Conservation (phyloP, 2,888 invertebrate genomes). For the Sminthurinus aureus region DNA sequence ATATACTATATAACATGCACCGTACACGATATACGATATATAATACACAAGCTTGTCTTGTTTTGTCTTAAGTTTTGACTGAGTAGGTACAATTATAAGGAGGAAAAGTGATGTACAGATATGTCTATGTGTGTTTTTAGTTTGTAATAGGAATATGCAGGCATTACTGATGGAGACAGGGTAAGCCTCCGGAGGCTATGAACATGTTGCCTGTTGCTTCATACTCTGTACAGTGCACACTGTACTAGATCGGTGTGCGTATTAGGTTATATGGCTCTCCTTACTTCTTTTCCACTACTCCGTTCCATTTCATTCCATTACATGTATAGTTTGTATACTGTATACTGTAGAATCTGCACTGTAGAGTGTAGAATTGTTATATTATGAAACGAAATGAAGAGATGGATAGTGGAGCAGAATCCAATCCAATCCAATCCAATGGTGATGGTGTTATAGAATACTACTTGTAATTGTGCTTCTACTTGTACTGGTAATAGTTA, state of each 20-base stretch:
- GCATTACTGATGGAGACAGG: neutral
- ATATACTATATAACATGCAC: neutral
- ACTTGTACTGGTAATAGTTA: too few relatives aligned
- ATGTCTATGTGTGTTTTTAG: neutral
- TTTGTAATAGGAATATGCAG: neutral
- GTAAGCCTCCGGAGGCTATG: conserved; percentile 41
- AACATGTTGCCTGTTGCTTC: conserved; percentile 40
- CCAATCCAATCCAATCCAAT: too few relatives aligned
- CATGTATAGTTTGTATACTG: too few relatives aligned
- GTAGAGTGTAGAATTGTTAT: neutral
- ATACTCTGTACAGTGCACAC: neutral
- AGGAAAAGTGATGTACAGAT: too few relatives aligned
- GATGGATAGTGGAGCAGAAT: too few relatives aligned
- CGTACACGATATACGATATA: neutral
- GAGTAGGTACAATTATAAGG: too few relatives aligned
- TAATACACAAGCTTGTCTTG: neutral
- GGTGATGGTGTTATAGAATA: too few relatives aligned
- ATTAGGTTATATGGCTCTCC: neutral
- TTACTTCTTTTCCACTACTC: neutral
- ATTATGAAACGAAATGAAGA: too few relatives aligned
- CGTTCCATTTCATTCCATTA: too few relatives aligned
- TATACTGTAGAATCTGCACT: neutral
- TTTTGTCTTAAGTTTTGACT: too few relatives aligned
- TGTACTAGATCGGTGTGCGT: neutral
- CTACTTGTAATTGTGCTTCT: neutral